Evolutionary conservation across 2,888 invertebrate species (phyloP).

Genomic region (Spisula solida): DNA sequence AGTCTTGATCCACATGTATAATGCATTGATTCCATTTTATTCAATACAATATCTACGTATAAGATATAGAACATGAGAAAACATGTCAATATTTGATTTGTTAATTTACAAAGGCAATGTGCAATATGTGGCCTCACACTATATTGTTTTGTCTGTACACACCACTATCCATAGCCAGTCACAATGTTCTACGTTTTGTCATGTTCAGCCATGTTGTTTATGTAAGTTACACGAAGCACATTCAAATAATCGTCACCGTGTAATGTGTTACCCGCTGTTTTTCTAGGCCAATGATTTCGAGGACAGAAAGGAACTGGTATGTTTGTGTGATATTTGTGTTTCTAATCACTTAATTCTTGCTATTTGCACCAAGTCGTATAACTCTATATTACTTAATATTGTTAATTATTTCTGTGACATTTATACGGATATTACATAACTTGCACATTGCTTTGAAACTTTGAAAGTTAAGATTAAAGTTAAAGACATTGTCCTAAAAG

Average conservation of each 20-base stretch:
- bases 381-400: background rate
- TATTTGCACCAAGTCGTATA: conserved; percentile 11
- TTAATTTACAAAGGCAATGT: too few relatives aligned
- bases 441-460: too few relatives aligned
- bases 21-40: too few relatives aligned
- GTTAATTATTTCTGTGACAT: too few relatives aligned
- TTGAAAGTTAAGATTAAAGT: too few relatives aligned
- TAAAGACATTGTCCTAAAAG: too few relatives aligned
- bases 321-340: conserved; percentile 40
- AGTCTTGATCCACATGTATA: too few relatives aligned
- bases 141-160: background rate
- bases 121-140: background rate
- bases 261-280: conserved; percentile 33
- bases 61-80: too few relatives aligned
- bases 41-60: too few relatives aligned
- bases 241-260: background rate
- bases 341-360: conserved; percentile 15
- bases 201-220: conserved; percentile 15
- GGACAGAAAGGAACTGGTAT: conserved; percentile 56
- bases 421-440: too few relatives aligned
- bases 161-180: background rate
- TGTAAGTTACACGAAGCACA: conserved; percentile 8
- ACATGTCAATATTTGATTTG: too few relatives aligned
- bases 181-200: background rate
- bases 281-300: conserved; percentile 65